Conservation (phyloP, 2,888 invertebrate genomes). For the Koerneria pararmatus region DNA sequence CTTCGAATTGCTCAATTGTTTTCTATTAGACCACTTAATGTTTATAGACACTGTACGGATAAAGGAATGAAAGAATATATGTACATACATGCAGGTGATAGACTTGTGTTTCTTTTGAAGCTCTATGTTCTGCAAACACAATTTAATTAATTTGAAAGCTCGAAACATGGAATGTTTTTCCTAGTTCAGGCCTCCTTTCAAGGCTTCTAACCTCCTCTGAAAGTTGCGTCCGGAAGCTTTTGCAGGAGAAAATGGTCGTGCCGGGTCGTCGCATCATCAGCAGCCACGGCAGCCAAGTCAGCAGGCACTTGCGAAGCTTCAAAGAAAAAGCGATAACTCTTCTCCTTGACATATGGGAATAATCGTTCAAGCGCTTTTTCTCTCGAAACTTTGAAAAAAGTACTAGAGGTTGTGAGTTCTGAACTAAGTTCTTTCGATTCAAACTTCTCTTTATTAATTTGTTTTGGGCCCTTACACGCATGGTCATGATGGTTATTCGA, state of each 20-base stretch:
- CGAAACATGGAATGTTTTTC: neutral
- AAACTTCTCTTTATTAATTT: no score
- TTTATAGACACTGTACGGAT: no score
- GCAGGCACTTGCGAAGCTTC: slow-evolving; percentile 90
- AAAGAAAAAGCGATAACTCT: no score
- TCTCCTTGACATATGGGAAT: no score
- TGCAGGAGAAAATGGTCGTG: slow-evolving; percentile 31
- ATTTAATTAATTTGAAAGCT: neutral
- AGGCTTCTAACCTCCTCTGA: slow-evolving; percentile 9
- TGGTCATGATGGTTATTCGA: no score
- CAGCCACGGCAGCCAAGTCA: slow-evolving; percentile 93
- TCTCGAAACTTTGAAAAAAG: no score
- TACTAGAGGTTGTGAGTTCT: no score
- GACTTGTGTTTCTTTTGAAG: neutral
- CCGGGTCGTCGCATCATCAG: slow-evolving; percentile 93
- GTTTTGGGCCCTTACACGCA: no score
- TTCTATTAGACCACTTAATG: no score
- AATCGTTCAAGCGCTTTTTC: no score
- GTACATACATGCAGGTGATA: neutral
- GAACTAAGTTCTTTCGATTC: no score
- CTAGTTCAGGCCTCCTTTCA: neutral
- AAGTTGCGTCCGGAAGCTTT: slow-evolving; percentile 13
- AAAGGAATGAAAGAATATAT: neutral
- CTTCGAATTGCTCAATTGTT: no score
- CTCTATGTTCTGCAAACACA: neutral